Evolutionary conservation across 2,888 invertebrate species (phyloP), one percentile per base, ranked within the genome.

Genomic region (Spisula subtruncata): DNA sequence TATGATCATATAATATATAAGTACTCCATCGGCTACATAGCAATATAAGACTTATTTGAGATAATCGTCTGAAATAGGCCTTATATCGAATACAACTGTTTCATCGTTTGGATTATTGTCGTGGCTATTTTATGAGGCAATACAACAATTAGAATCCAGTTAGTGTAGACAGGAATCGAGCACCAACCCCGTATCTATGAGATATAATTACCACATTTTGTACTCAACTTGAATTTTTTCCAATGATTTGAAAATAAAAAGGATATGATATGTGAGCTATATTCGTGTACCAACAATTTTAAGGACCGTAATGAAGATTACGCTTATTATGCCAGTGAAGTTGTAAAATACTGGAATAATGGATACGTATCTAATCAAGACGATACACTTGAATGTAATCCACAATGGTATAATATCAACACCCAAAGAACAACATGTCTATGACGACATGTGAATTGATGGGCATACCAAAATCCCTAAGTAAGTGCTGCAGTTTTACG

Each of bases 241-340:
- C 85, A 89, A 89, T 85, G 85, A 89, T 51, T 81, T 75, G 82
- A 82, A 56, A 85, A 89, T 85, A 89, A 89, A 89, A 89, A 82
- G 51, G 80, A 75, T 81, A 89, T 89, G 71, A 85, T 48, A 51
- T 46, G 48, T n/a, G 25, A n/a, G 54, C 85, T 81, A 60, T 75
- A 82, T 41, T 66, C 75, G 32, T 81, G 54, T 85, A 89, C 41
- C 81, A 60, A 12, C 66, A 86, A 66, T 79, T 66, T 81, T 56
- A 81, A 46, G 46, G 32, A 81, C 51, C 35, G 16, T 79, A 56
- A 56, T 60, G 56, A 60, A 79, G 79, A 35, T 56, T 85, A 51
- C 16, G 32, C 35, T 8, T 35, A 75, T 35, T 35, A 16, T 75
- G 32, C 35, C 32, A 25, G 32, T 75, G 18, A 5, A 35, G 35